These are phyloP conservation scores for Chloroclystis v-ata DNA, from an alignment of 2,888 invertebrate genomes.

Conservation along the genomic window DNA sequence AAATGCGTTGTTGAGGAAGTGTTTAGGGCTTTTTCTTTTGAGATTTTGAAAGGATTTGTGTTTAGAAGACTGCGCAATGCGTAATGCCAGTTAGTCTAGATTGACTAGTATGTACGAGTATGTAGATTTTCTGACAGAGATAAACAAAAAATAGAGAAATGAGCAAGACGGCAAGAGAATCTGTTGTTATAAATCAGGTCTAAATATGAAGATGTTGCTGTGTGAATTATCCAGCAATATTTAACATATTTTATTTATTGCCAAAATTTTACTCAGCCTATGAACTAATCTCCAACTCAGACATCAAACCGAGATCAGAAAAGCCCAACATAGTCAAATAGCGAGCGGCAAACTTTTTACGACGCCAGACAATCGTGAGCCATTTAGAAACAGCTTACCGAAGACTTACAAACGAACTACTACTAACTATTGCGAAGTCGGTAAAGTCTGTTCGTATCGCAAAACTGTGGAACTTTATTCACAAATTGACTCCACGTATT, in stretches of 20 bases:
- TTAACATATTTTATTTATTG: too few species aligned
- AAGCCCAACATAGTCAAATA: conserved; percentile 25
- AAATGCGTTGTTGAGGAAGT: conserved; percentile 18
- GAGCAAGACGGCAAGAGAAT: too few species aligned
- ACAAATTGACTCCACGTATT: conserved; percentile 77
- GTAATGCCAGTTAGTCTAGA: too few species aligned
- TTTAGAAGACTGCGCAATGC: too few species aligned
- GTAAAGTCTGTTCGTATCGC: conserved; percentile 50
- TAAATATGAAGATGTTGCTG: too few species aligned
- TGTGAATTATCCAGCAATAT: too few species aligned
- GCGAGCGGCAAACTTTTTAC: conserved; percentile 33
- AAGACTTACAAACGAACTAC: conserved; percentile 42
- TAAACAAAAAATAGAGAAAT: too few species aligned
- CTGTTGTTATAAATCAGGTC: too few species aligned
- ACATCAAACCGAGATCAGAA: not conserved
- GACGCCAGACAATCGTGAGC: conserved; percentile 32
- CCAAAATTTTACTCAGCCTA: not conserved
- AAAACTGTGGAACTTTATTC: conserved; percentile 71
- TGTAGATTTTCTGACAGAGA: too few species aligned
- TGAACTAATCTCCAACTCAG: too few species aligned
- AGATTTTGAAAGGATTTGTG: not conserved
- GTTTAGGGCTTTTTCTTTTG: conserved; percentile 11
- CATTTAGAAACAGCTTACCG: conserved; percentile 38
- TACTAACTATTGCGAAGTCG: conserved; percentile 50
- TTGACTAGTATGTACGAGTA: too few species aligned